phyloP scores from a whole-genome alignment of 1,140 invertebrate species.

The Ylistrum balloti region DNA sequence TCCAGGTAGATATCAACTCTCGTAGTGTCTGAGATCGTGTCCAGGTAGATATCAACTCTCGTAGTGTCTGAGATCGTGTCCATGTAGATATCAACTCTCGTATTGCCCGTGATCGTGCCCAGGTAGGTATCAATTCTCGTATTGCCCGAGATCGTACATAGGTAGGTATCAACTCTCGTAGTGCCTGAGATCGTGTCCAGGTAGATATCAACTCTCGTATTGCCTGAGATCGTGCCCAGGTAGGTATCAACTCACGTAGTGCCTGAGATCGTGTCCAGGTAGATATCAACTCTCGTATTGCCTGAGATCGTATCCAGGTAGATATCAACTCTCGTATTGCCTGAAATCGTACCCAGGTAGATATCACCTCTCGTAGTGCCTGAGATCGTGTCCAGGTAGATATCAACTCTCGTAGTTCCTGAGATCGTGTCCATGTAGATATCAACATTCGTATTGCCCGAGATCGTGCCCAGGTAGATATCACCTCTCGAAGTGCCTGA shows the following conservation, averaged over 20 bases:
- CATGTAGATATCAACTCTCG: conserved; percentile 46
- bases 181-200: no score
- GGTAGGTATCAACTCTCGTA: conserved; percentile 41
- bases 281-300: no score
- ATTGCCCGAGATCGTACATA: conserved; percentile 62
- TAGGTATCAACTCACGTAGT: neutral
- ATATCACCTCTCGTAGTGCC: conserved; percentile 63
- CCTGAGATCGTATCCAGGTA: conserved; percentile 65
- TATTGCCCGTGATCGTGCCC: no score
- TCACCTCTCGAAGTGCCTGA: no score
- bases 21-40: no score
- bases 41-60: conserved; percentile 54
- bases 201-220: conserved; percentile 59
- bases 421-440: no score
- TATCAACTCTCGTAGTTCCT: no score
- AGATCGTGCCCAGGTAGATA: conserved; percentile 63
- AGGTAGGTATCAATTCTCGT: no score
- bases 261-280: no score
- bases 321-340: no score
- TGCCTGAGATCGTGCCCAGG: conserved; percentile 64
- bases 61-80: conserved; percentile 63
- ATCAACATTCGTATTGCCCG: no score
- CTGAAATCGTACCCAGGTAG: no score
- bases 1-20: conserved; percentile 48
- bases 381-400: conserved; percentile 63